phyloP scores from a whole-genome alignment of 1,140 invertebrate genomes.

The Geopemphigus sp. region DNA sequence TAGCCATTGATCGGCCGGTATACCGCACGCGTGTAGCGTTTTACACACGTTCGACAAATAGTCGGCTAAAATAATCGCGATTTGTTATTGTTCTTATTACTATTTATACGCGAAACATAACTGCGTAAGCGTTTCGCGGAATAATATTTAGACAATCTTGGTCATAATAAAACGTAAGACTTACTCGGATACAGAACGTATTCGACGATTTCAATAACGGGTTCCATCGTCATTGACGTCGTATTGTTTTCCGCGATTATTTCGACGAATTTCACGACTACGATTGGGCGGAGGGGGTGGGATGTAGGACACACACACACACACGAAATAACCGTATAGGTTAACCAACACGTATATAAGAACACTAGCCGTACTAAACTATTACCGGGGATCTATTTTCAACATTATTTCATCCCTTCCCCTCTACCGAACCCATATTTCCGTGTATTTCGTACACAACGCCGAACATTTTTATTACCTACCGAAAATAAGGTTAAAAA shows the following conservation, averaged over 20 bases:
- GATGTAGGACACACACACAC: too few relatives aligned
- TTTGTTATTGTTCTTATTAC: neutral
- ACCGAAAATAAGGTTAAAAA: neutral
- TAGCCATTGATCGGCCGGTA: conserved; percentile 28
- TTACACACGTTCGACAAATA: conserved; percentile 29
- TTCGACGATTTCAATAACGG: conserved; percentile 13
- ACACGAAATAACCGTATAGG: too few relatives aligned
- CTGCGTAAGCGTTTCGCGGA: conserved; percentile 17
- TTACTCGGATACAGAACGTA: conserved; percentile 24
- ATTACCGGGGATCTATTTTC: conserved; percentile 28
- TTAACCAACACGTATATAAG: too few relatives aligned
- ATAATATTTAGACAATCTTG: conserved; percentile 26
- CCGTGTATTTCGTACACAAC: neutral
- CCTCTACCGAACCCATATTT: neutral
- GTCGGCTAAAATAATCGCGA: neutral
- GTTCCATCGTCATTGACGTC: neutral
- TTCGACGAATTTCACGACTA: neutral
- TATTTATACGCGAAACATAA: neutral
- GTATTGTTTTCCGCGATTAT: neutral
- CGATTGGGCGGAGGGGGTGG: too few relatives aligned
- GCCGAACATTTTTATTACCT: conserved; percentile 12
- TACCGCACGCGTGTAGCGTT: conserved; percentile 12
- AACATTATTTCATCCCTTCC: neutral
- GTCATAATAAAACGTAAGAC: conserved; percentile 14
- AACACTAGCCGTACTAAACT: too few relatives aligned